Conservation (phyloP, 2,888 invertebrate species). For the Drosophila fungiperda region DNA sequence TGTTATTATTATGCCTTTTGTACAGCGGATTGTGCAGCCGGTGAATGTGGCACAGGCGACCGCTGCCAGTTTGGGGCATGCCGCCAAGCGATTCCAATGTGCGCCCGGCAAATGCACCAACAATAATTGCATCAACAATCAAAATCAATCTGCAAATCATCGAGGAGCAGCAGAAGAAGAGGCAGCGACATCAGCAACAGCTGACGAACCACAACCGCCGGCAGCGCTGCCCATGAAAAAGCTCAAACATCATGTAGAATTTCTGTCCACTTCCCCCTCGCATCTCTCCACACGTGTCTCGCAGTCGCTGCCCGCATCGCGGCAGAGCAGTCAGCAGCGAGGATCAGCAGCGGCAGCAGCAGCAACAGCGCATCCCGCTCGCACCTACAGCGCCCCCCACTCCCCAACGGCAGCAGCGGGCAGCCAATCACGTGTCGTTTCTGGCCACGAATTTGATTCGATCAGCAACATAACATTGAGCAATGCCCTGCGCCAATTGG, state of each 20-base stretch:
- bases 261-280: slow-evolving; percentile 65
- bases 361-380: slow-evolving; percentile 21
- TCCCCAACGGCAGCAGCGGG: slow-evolving; percentile 65
- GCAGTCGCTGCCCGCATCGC: slow-evolving; percentile 69
- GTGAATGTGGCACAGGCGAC: slow-evolving; percentile 89
- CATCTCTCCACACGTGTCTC: slow-evolving; percentile 40
- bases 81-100: slow-evolving; percentile 72
- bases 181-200: background rate
- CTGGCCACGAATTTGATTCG: slow-evolving; percentile 92
- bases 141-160: slow-evolving; percentile 11
- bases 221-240: slow-evolving; percentile 79
- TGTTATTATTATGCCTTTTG: slow-evolving; percentile 90
- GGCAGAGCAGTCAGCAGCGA: slow-evolving; percentile 69
- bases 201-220: slow-evolving; percentile 56
- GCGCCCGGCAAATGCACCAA: slow-evolving; percentile 80
- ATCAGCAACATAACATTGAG: slow-evolving; percentile 94
- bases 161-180: background rate
- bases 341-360: slow-evolving; percentile 55
- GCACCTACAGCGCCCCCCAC: slow-evolving; percentile 69
- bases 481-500: slow-evolving; percentile 93
- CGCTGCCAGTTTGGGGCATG: slow-evolving; percentile 68
- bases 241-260: slow-evolving; percentile 82
- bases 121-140: slow-evolving; percentile 82
- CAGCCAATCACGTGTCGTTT: slow-evolving; percentile 83
- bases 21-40: slow-evolving; percentile 93